Evolutionary conservation across 2,888 invertebrate genomes (phyloP).

Genomic region (Tachina fera): DNA sequence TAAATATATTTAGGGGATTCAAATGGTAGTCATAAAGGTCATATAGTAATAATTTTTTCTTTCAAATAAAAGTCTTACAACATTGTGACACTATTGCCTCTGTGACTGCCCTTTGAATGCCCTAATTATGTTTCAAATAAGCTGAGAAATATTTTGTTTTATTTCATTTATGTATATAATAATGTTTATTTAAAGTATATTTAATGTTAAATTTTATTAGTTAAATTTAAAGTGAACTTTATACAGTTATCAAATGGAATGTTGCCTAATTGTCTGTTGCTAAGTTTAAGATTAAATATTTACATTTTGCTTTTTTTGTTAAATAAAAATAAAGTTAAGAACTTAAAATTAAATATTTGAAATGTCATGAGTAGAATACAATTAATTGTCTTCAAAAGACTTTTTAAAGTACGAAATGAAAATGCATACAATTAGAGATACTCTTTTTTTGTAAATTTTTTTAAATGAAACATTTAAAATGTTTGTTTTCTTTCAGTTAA

Average conservation of each 20-base stretch:
- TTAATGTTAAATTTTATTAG: constrained; percentile 1
- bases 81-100: too few species aligned
- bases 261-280: background rate
- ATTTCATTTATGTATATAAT: constrained; percentile 37
- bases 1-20: constrained; percentile 7
- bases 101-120: too few species aligned
- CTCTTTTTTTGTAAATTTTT: constrained; percentile 1
- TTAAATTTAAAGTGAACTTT: constrained; percentile 47
- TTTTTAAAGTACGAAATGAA: constrained; percentile 40
- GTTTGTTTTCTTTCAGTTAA: constrained; percentile 30
- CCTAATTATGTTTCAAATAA: constrained; percentile 27
- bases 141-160: constrained; percentile 30
- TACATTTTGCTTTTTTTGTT: constrained; percentile 40
- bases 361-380: constrained; percentile 14
- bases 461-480: constrained; percentile 63
- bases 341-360: background rate
- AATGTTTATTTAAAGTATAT: constrained; percentile 12
- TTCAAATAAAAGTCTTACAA: too few species aligned
- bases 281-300: constrained; percentile 42
- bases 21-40: too few species aligned
- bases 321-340: constrained; percentile 13
- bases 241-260: constrained; percentile 48
- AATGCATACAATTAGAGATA: background rate
- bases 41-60: too few species aligned
- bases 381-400: constrained; percentile 58